Evolutionary conservation across 1,140 invertebrate species (phyloP).

Genomic region (Diachasmimorpha longicaudata): DNA sequence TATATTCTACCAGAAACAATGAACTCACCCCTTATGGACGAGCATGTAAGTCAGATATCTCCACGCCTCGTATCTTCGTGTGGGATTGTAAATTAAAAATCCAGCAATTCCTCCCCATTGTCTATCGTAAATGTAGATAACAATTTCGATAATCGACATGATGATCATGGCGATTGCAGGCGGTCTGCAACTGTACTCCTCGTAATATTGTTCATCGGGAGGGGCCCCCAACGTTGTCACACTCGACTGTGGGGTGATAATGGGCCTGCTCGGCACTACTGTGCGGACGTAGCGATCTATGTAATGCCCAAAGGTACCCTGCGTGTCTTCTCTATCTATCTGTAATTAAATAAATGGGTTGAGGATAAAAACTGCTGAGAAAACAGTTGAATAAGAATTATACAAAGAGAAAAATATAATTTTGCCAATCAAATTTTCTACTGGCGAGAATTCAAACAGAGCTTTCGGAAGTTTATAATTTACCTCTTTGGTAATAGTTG

Average conservation of each 20-base stretch:
- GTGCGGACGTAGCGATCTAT: slow-evolving; percentile 63
- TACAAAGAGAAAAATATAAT: no score
- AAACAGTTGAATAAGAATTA: no score
- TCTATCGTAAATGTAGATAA: slow-evolving; percentile 73
- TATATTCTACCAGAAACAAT: background rate
- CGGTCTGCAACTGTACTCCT: slow-evolving; percentile 85
- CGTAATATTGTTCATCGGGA: slow-evolving; percentile 80
- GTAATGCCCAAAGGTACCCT: slow-evolving; percentile 68
- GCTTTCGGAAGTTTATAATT: no score
- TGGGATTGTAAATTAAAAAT: slow-evolving; percentile 89
- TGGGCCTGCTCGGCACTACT: slow-evolving; percentile 61
- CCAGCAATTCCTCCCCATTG: slow-evolving; percentile 74
- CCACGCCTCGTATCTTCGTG: slow-evolving; percentile 87
- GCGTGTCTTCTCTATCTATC: slow-evolving; percentile 66
- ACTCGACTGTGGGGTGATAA: slow-evolving; percentile 30
- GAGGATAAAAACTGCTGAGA: no score
- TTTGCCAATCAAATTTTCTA: no score
- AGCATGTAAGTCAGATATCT: slow-evolving; percentile 95
- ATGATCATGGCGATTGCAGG: slow-evolving; percentile 86
- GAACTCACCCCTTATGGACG: slow-evolving; percentile 85
- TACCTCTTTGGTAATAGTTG: no score
- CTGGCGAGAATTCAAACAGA: no score
- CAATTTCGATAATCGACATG: slow-evolving; percentile 74
- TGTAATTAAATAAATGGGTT: slow-evolving; percentile 29
- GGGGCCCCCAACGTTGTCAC: slow-evolving; percentile 59